A percentile compares a stretch with the other conserved stretches of the same genome.
Conservation (phyloP, 2,888 invertebrate species). For the Orthosia incerta region DNA sequence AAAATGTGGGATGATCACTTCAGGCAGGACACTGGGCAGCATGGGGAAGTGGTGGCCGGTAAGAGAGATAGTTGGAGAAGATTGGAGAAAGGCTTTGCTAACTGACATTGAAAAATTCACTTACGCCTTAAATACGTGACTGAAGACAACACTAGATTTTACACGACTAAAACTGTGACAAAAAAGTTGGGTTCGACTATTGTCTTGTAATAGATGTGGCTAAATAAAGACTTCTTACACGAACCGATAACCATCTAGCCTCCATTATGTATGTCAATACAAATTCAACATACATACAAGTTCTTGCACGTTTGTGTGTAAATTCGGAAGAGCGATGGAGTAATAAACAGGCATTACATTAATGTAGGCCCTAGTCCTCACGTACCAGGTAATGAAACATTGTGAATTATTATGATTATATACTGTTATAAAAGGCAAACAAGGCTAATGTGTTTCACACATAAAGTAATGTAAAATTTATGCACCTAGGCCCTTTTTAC, state of each 20-base stretch:
- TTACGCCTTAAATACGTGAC: too few species aligned
- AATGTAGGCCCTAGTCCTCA: slow-evolving; percentile 27
- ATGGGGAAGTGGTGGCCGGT: neutral
- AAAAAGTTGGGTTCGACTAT: neutral
- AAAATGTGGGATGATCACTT: neutral
- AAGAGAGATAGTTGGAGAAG: neutral
- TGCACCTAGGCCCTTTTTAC: neutral
- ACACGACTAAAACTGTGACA: too few species aligned
- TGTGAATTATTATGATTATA: slow-evolving; percentile 53
- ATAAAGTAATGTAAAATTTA: slow-evolving; percentile 29
- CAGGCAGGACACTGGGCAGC: neutral
- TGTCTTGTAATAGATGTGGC: slow-evolving; percentile 1
- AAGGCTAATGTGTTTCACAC: slow-evolving; percentile 42
- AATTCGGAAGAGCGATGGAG: slow-evolving; percentile 32
- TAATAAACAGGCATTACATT: slow-evolving; percentile 37
- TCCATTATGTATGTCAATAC: slow-evolving; percentile 6
- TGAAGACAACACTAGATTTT: too few species aligned
- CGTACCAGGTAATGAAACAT: slow-evolving; percentile 48
- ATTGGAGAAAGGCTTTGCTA: too few species aligned
- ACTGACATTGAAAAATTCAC: too few species aligned
- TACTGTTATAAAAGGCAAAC: slow-evolving; percentile 47
- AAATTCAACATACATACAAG: slow-evolving; percentile 2
- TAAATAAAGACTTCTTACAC: slow-evolving; percentile 31
- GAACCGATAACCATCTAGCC: slow-evolving; percentile 17
- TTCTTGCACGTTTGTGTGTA: slow-evolving; percentile 14